Base-by-base conservation (phyloP, 2,797 vertebrate genomes). In the Rhabdophis nuchalis region DNA sequence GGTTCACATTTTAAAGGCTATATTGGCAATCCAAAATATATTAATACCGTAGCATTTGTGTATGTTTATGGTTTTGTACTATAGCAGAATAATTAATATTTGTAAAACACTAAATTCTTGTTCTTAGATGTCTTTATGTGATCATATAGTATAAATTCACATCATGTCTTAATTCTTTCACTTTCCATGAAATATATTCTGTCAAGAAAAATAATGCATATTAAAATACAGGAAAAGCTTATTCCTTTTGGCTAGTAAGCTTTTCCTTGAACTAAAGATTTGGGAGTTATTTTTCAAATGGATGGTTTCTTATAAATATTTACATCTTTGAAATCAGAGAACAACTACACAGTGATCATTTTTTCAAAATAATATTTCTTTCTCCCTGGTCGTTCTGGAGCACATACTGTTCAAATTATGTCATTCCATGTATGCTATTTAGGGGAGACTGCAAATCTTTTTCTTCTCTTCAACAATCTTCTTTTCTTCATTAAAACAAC, bases 1-100 rank as follows among this genome's bases (percentile, higher is more conserved):
- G 36, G 8, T 85, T 64, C 91, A 87, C 57, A 90, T 88, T 92
- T 90, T 87, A 88, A 93, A 58, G 57, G 14, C 50, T 86, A 72
- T 86, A 32, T 10, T 50, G 23, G 41, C 82, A 87, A 60, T 27
- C 18, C 52, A 32, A 85, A 82, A 53, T 5, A 82, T 20, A 56
- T 86, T 18, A 85, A 56, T 68, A 46, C 60, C 29, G 60, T 61
- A 61, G 32, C n/a, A 82, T 53, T 57, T 36, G 18, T 61, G n/a
- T 36, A 32, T n/a, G 41, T 27, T 89, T 56, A 68, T 29, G 11
- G 41, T 52, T 90, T 36, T 32, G 5, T 52, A 25, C 14, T 57
- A 32, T 87, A 20, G 18, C 36, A 72, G 14, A 91, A 90, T 4
- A 90, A 50, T 14, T n/a, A 18, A 36, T 82, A 52, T 14, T n/a